Conservation (phyloP, 2,888 invertebrate species). For the Ophraella communa region DNA sequence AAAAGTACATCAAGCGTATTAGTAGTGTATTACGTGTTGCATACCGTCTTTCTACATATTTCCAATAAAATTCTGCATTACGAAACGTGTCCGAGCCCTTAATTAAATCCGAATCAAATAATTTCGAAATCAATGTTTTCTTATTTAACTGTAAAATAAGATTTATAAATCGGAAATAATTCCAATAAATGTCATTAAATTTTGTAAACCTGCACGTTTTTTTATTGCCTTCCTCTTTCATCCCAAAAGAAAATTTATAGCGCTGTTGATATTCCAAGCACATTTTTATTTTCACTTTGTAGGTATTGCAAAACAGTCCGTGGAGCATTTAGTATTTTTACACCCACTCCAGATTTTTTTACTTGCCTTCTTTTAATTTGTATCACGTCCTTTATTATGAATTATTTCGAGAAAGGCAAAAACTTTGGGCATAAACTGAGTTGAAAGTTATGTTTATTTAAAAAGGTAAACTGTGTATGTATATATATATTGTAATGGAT, state of each 20-base stretch:
- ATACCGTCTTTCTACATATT: too few relatives aligned
- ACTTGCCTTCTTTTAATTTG: conserved; percentile 3
- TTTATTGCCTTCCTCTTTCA: not conserved
- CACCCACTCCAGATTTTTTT: conserved; percentile 11
- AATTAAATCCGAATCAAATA: too few relatives aligned
- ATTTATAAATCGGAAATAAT: too few relatives aligned
- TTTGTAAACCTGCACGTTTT: not conserved
- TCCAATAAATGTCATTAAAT: too few relatives aligned
- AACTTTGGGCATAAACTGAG: not conserved
- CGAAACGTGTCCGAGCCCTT: too few relatives aligned
- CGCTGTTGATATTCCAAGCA: conserved; percentile 12
- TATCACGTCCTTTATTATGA: conserved; percentile 28
- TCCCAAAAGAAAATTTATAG: not conserved
- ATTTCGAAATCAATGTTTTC: too few relatives aligned
- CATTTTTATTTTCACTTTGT: conserved; percentile 29
- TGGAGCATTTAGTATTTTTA: conserved; percentile 13
- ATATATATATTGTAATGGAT: not conserved
- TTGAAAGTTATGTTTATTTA: not conserved
- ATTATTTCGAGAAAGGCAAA: conserved; percentile 10
- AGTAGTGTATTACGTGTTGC: too few relatives aligned
- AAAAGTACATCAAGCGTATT: too few relatives aligned
- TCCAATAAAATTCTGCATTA: too few relatives aligned
- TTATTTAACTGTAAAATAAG: too few relatives aligned
- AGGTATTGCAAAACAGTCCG: conserved; percentile 14
- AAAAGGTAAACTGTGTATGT: not conserved